Evolutionary conservation across 2,888 invertebrate genomes (phyloP).

Genomic region (Orchesellides sinensis): DNA sequence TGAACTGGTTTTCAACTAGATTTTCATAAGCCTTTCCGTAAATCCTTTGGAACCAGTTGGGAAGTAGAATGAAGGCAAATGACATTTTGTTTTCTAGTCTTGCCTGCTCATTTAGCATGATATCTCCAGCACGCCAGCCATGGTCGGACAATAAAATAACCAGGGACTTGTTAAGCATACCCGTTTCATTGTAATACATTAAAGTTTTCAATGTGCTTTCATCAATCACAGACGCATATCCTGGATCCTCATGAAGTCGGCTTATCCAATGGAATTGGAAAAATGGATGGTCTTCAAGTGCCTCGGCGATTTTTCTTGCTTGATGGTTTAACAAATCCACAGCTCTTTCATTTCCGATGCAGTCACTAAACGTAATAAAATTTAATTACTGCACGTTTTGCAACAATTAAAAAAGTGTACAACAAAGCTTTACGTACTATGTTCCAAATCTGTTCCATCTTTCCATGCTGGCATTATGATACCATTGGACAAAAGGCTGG

Average conservation of each 20-base stretch:
- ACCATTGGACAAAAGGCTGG: constrained; percentile 75
- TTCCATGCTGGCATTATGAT: background rate
- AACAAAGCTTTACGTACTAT: background rate
- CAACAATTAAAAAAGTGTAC: too few relatives aligned
- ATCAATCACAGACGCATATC: background rate
- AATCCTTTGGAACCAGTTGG: background rate
- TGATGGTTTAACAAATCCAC: background rate
- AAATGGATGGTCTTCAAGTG: background rate
- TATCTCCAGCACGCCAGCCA: constrained; percentile 77
- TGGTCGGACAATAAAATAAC: constrained; percentile 77
- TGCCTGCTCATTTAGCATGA: constrained; percentile 77
- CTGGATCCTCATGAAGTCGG: background rate
- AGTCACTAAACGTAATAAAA: background rate
- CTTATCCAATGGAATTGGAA: background rate
- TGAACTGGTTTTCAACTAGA: constrained; percentile 1
- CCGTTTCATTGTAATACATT: constrained; percentile 72
- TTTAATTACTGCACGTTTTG: background rate
- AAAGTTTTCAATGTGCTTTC: constrained; percentile 64
- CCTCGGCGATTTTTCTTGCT: background rate
- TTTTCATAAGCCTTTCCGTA: background rate
- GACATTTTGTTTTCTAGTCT: constrained; percentile 66
- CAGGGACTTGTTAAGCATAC: constrained; percentile 73
- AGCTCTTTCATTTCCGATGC: background rate
- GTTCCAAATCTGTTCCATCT: constrained; percentile 2
- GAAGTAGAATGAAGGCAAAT: constrained; percentile 9